These are phyloP conservation scores for Drosophila bipectinata DNA, from an alignment of 1,140 invertebrate genomes.

Conservation along the genomic window DNA sequence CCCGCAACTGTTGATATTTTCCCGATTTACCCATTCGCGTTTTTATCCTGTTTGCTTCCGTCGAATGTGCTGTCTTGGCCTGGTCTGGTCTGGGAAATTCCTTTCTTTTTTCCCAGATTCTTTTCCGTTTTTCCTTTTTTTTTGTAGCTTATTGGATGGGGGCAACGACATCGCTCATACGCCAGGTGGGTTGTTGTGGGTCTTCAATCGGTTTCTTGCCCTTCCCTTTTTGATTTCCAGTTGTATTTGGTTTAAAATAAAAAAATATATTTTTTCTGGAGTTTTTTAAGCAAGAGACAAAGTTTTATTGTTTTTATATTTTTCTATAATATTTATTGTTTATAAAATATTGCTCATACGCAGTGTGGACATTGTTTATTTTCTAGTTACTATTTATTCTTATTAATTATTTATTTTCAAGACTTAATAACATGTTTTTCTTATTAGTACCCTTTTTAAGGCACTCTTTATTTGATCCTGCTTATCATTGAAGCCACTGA, in stretches of 20 bases:
- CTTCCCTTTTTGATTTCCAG: no score
- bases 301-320: no score
- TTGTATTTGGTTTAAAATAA: no score
- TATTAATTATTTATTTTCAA: no score
- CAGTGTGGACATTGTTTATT: no score
- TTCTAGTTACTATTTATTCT: no score
- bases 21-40: slow-evolving; percentile 9
- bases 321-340: no score
- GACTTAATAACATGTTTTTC: no score
- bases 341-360: no score
- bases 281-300: no score
- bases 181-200: not conserved
- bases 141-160: not conserved
- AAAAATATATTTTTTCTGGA: no score
- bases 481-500: slow-evolving; percentile 8
- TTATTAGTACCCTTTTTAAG: not conserved
- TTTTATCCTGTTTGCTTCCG: slow-evolving; percentile 18
- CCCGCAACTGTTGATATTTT: slow-evolving; percentile 25
- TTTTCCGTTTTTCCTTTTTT: not conserved
- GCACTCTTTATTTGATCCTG: not conserved
- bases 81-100: not conserved
- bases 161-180: slow-evolving; percentile 2
- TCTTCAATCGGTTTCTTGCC: not conserved
- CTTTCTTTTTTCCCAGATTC: not conserved
- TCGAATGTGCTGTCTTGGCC: not conserved